phyloP scores from a whole-genome alignment of 2,113 vertebrate species.

The Sander lucioperca region DNA sequence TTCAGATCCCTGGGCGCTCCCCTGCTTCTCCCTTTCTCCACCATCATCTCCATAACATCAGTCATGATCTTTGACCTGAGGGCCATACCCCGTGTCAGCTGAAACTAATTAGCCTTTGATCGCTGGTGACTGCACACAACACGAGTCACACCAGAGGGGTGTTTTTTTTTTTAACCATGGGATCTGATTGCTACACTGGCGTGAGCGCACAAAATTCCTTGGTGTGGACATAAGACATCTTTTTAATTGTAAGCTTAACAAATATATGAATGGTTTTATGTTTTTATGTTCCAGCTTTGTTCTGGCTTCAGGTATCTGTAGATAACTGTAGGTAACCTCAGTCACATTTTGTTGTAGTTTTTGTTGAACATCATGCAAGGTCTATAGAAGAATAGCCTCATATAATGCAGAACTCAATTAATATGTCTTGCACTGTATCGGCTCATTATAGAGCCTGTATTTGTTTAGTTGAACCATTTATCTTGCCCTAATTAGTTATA shows the following conservation, averaged over 20 bases:
- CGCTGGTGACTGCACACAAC: slow-evolving; percentile 75
- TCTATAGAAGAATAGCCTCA: slow-evolving; percentile 58
- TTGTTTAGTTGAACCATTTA: slow-evolving; percentile 84
- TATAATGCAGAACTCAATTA: slow-evolving; percentile 77
- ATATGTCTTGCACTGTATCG: slow-evolving; percentile 76
- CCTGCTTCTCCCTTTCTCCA: slow-evolving; percentile 54
- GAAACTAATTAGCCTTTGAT: slow-evolving; percentile 87
- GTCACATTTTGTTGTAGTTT: slow-evolving; percentile 29
- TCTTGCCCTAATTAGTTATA: slow-evolving; percentile 86
- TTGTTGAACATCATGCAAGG: slow-evolving; percentile 28
- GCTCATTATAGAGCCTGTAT: slow-evolving; percentile 83
- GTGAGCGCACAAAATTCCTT: slow-evolving; percentile 9
- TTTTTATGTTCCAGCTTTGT: not conserved
- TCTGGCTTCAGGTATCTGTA: slow-evolving; percentile 26
- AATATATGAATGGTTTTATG: slow-evolving; percentile 6
- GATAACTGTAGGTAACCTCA: slow-evolving; percentile 2
- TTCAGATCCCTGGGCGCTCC: slow-evolving; percentile 72
- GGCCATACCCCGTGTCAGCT: slow-evolving; percentile 81
- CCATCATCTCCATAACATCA: slow-evolving; percentile 82
- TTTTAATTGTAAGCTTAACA: slow-evolving; percentile 21
- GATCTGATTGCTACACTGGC: slow-evolving; percentile 47
- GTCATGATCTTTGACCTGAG: slow-evolving; percentile 84
- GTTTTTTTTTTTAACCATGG: slow-evolving; percentile 29
- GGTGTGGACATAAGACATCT: slow-evolving; percentile 23
- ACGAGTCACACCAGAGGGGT: slow-evolving; percentile 68